Evolutionary conservation across 2,113 vertebrate genomes (phyloP).

Genomic region (Chlamydotis undulata): DNA sequence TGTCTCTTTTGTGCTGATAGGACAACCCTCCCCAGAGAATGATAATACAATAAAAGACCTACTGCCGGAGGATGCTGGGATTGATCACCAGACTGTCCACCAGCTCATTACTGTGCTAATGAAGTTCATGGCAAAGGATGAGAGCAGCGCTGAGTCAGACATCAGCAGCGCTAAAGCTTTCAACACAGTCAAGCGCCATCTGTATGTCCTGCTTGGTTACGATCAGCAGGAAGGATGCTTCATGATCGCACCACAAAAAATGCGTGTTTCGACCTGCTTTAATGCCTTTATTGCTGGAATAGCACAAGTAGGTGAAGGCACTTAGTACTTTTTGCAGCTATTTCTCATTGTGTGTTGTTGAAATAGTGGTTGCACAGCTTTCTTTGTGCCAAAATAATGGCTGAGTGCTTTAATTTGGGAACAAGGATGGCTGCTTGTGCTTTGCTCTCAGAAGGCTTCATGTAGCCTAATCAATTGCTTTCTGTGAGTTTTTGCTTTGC

Average conservation of each 20-base stretch:
- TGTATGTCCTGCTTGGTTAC: constrained; percentile 93
- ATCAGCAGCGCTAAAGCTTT: constrained; percentile 97
- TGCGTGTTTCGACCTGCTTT: constrained; percentile 96
- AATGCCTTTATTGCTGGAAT: constrained; percentile 98
- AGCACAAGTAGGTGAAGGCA: constrained; percentile 83
- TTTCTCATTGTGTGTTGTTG: background rate
- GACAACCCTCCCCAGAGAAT: constrained; percentile 89
- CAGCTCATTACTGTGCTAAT: constrained; percentile 97
- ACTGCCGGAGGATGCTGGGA: constrained; percentile 93
- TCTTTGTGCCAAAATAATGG: background rate
- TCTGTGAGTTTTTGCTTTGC: background rate
- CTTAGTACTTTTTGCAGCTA: background rate
- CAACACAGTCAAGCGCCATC: constrained; percentile 95
- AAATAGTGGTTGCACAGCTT: background rate
- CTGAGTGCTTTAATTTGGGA: background rate
- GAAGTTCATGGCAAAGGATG: constrained; percentile 99
- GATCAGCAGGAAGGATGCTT: constrained; percentile 98
- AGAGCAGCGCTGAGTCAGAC: constrained; percentile 93
- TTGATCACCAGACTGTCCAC: constrained; percentile 98
- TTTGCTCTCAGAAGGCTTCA: background rate
- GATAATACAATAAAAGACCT: constrained; percentile 91
- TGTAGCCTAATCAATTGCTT: background rate
- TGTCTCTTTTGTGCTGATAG: constrained; percentile 56
- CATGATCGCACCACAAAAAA: constrained; percentile 98
- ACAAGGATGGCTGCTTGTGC: background rate